Percentiles rank a stretch among this genome's conserved stretches.
phyloP scores from a whole-genome alignment of 2,797 vertebrate species.

The Centropyge bicolor region DNA sequence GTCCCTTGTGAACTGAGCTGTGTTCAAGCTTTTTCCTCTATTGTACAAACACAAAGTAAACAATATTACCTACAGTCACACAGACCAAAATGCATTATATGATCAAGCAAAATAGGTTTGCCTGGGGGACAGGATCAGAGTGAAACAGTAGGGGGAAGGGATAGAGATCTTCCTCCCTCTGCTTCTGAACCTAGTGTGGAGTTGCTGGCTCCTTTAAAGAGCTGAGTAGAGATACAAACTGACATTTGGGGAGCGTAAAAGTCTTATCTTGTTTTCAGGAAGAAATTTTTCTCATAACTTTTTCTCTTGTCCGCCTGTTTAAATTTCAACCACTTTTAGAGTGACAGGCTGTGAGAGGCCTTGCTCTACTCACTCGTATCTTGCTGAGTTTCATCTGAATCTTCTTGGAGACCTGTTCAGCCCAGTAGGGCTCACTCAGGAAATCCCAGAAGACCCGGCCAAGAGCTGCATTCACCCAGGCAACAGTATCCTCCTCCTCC shows the following conservation, averaged over 20 bases:
- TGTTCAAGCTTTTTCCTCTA: neutral
- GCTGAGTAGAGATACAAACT: constrained; percentile 2
- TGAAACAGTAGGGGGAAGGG: neutral
- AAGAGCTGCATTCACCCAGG: constrained; percentile 94
- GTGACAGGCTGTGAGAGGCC: neutral
- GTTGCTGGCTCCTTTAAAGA: constrained; percentile 1
- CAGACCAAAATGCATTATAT: neutral
- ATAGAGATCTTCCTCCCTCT: neutral
- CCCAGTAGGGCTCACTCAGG: constrained; percentile 95
- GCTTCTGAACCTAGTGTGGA: neutral
- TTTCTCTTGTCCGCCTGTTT: neutral
- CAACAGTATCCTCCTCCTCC: constrained; percentile 86
- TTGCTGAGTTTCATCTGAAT: constrained; percentile 99
- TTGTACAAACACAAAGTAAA: neutral
- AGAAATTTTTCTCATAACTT: neutral
- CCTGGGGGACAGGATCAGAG: neutral
- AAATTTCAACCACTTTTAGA: neutral
- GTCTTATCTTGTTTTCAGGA: constrained; percentile 1
- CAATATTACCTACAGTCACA: constrained; percentile 1
- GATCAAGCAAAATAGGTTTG: neutral
- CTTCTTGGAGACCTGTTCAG: constrained; percentile 95
- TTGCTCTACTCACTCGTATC: constrained; percentile 89
- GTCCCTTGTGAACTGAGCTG: neutral
- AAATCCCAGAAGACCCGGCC: constrained; percentile 97
- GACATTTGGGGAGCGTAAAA: constrained; percentile 20